These are phyloP conservation scores for Mamestra brassicae DNA, from an alignment of 2,888 invertebrate species.

Conservation along the genomic window DNA sequence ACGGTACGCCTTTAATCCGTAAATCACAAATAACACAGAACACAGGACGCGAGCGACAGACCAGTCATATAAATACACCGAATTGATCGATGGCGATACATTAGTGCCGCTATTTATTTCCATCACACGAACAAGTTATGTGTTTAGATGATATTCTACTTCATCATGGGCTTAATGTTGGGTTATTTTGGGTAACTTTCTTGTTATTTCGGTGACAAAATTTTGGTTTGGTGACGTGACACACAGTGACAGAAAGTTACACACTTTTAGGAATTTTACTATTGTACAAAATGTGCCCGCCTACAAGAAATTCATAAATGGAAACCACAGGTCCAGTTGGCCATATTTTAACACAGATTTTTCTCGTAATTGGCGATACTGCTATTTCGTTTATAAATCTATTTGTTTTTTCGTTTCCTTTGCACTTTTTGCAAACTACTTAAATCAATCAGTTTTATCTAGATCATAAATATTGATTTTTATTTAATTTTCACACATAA, in stretches of 20 bases:
- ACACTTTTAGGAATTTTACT: not conserved
- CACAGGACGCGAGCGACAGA: slow-evolving; percentile 54
- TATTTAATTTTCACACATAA: not conserved
- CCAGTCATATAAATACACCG: slow-evolving; percentile 58
- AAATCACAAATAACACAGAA: slow-evolving; percentile 54
- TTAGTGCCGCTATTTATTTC: slow-evolving; percentile 59
- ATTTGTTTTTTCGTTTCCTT: too few species aligned
- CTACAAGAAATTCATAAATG: not conserved
- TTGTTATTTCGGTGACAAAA: not conserved
- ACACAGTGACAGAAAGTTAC: not conserved
- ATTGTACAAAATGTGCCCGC: too few species aligned
- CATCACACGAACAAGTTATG: slow-evolving; percentile 53
- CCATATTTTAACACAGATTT: not conserved
- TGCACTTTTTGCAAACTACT: too few species aligned
- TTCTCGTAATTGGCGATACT: not conserved
- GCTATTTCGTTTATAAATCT: not conserved
- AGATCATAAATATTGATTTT: not conserved
- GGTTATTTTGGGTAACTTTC: not conserved
- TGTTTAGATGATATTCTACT: slow-evolving; percentile 34
- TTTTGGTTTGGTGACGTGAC: not conserved
- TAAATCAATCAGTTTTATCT: not conserved
- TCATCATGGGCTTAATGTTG: slow-evolving; percentile 18
- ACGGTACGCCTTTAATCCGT: slow-evolving; percentile 32
- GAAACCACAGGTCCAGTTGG: not conserved
- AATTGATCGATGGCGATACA: slow-evolving; percentile 67